Percentiles rank a stretch among this genome's conserved stretches.
Conservation (phyloP, 2,888 invertebrate genomes). For the Rhamphomyia laevipes region DNA sequence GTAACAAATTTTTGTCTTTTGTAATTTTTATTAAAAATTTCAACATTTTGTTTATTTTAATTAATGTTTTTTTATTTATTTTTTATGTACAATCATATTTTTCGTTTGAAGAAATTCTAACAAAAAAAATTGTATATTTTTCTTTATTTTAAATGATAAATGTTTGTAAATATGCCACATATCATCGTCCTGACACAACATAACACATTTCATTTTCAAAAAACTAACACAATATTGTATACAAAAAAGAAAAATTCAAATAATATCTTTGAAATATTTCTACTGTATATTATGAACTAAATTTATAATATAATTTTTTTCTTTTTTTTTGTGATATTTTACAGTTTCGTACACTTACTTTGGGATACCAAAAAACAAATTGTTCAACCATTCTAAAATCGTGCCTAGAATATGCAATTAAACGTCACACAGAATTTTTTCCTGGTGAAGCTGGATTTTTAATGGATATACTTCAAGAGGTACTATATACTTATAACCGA, state of each 20-base stretch:
- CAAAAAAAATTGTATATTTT: no score
- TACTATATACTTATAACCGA: constrained; percentile 17
- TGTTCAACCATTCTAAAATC: constrained; percentile 34
- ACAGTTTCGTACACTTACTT: constrained; percentile 30
- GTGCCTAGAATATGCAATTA: constrained; percentile 32
- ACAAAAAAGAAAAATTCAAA: neutral
- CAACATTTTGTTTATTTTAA: no score
- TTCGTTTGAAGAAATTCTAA: no score
- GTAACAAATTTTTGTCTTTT: constrained; percentile 34
- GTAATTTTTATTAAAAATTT: constrained; percentile 1
- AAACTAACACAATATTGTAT: neutral
- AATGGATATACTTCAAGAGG: constrained; percentile 35
- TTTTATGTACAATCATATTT: no score
- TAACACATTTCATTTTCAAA: neutral
- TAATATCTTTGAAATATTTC: no score
- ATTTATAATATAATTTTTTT: neutral
- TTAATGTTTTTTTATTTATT: no score
- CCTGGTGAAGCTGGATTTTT: constrained; percentile 37
- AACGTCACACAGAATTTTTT: constrained; percentile 29
- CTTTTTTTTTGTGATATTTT: neutral
- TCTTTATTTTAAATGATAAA: no score
- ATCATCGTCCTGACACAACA: neutral
- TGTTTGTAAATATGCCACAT: neutral
- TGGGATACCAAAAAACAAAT: constrained; percentile 37
- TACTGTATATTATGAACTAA: no score